A percentile compares a stretch with the other conserved stretches of the same genome.
Evolutionary conservation across 2,888 invertebrate species (phyloP).

Genomic region (Cephus sareptanus): DNA sequence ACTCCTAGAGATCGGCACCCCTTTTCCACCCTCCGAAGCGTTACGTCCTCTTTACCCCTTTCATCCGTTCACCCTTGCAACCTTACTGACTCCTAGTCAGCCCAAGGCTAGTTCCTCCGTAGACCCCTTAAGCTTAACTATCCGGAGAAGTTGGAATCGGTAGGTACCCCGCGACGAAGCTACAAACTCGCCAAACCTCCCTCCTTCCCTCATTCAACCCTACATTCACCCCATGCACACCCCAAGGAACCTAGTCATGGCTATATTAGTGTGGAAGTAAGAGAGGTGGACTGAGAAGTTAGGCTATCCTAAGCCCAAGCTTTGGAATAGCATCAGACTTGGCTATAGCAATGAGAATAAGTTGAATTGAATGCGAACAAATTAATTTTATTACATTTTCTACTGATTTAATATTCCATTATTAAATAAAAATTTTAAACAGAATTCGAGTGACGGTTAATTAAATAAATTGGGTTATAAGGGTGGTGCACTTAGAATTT

Average conservation of each 20-base stretch:
- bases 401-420: neutral
- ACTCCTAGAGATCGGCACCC: slow-evolving; percentile 39
- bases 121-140: slow-evolving; percentile 56
- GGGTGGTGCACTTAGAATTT: no score
- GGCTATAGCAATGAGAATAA: neutral
- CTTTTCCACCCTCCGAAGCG: slow-evolving; percentile 24
- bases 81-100: slow-evolving; percentile 49
- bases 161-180: slow-evolving; percentile 35
- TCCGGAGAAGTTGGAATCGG: slow-evolving; percentile 56
- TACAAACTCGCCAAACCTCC: slow-evolving; percentile 39
- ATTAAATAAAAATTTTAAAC: neutral
- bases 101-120: slow-evolving; percentile 51
- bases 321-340: slow-evolving; percentile 8
- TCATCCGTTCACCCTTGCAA: slow-evolving; percentile 46
- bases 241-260: slow-evolving; percentile 19
- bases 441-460: neutral
- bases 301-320: slow-evolving; percentile 9
- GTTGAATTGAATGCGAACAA: neutral
- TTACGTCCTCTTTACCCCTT: slow-evolving; percentile 30
- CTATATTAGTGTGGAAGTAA: slow-evolving; percentile 20
- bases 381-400: neutral
- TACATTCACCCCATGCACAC: neutral
- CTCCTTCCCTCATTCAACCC: slow-evolving; percentile 6
- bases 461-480: neutral
- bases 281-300: slow-evolving; percentile 3